These are phyloP conservation scores for Erethizon dorsatum DNA, from an alignment of 2,797 vertebrate species.

Conservation along the genomic window DNA sequence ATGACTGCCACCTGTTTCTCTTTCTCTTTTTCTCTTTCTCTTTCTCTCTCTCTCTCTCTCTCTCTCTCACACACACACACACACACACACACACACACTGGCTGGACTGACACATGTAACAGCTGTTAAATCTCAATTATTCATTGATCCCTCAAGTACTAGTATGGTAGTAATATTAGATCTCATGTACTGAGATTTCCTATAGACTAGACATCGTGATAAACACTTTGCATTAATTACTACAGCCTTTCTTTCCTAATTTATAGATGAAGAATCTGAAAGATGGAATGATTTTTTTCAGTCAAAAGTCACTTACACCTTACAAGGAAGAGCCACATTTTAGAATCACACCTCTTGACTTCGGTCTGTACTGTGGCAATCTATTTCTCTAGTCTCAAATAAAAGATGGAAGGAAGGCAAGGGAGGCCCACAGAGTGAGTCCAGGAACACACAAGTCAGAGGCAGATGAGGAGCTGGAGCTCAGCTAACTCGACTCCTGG, in stretches of 20 bases:
- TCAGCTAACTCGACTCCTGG: too few species aligned
- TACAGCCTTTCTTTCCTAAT: background rate
- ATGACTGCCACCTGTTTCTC: background rate
- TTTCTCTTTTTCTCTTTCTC: background rate
- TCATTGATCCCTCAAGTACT: background rate
- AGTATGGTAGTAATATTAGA: slow-evolving; percentile 22
- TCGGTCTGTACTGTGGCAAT: background rate
- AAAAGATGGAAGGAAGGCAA: background rate
- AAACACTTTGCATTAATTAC: slow-evolving; percentile 14
- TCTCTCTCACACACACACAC: background rate
- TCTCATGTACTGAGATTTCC: background rate
- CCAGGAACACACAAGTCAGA: accelerated
- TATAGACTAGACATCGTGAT: background rate
- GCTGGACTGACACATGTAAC: background rate
- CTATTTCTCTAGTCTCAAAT: background rate
- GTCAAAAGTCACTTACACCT: background rate
- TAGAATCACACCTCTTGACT: background rate
- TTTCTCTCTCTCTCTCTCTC: background rate
- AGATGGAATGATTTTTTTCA: background rate
- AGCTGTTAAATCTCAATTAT: slow-evolving; percentile 41
- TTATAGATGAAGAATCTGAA: slow-evolving; percentile 49
- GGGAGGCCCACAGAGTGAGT: background rate
- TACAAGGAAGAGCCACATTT: background rate
- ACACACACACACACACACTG: background rate
- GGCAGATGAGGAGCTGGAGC: background rate